Conservation (phyloP, 1,140 invertebrate genomes). For the Xylocopa sonorina region DNA sequence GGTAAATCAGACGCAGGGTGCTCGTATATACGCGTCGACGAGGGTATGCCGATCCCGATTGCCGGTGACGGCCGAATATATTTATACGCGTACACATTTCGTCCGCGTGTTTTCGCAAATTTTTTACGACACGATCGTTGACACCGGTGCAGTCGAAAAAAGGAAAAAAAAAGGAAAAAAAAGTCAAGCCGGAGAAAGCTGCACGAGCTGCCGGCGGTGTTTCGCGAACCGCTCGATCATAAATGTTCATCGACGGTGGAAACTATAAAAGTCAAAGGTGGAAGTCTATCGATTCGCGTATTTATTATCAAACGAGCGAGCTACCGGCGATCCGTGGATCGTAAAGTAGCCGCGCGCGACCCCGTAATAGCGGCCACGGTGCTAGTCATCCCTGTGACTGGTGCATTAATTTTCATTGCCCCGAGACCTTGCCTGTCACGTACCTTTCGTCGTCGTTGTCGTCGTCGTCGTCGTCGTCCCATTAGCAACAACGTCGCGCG, state of each 20-base stretch:
- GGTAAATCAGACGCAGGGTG: constrained; percentile 20
- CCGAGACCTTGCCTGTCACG: constrained; percentile 50
- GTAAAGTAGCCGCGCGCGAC: constrained; percentile 45
- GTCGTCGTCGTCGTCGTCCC: constrained; percentile 33
- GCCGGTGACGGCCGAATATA: constrained; percentile 14
- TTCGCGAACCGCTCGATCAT: constrained; percentile 28
- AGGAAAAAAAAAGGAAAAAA: background rate
- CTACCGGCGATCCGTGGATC: constrained; percentile 39
- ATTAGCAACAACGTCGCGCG: constrained; percentile 47
- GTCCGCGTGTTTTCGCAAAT: background rate
- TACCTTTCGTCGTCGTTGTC: constrained; percentile 49
- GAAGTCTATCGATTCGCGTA: constrained; percentile 30
- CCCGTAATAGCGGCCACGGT: constrained; percentile 41
- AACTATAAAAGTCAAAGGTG: constrained; percentile 28
- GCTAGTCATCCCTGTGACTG: constrained; percentile 51
- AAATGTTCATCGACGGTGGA: background rate
- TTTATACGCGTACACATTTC: no score
- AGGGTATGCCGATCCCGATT: background rate
- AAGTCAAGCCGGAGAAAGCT: background rate
- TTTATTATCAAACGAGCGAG: constrained; percentile 25
- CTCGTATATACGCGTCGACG: background rate
- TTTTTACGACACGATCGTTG: background rate
- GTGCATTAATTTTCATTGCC: constrained; percentile 64
- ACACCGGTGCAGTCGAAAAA: background rate
- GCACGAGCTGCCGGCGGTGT: constrained; percentile 3